Conservation (phyloP, 2,113 vertebrate species). For the Onychorhynchus coronatus region DNA sequence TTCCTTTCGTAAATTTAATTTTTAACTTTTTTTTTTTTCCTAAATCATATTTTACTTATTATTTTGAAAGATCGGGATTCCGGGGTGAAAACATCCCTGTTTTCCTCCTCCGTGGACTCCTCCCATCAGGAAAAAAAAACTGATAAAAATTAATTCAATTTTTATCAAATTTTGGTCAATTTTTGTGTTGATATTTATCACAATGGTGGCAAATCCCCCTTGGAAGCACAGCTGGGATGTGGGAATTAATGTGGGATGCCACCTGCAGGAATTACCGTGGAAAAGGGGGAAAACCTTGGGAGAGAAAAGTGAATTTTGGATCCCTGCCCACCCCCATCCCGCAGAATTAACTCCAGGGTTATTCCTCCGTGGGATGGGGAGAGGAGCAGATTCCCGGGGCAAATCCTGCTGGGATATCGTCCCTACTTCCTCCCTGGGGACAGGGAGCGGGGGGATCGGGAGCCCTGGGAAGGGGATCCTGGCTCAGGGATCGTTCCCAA, state of each 20-base stretch:
- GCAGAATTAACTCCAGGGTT: background rate
- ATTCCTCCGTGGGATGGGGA: background rate
- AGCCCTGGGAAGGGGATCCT: background rate
- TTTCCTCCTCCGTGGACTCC: too few species aligned
- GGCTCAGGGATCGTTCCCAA: background rate
- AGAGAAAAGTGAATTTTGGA: background rate
- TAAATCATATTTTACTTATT: background rate
- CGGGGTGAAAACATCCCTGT: background rate
- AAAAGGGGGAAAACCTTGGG: background rate
- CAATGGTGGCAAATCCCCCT: background rate
- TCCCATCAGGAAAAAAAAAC: background rate
- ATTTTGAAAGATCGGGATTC: background rate
- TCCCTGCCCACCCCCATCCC: too few species aligned
- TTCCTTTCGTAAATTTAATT: background rate
- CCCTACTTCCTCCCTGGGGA: background rate
- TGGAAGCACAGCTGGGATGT: accelerated
- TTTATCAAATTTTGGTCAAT: too few species aligned
- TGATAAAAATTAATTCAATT: background rate
- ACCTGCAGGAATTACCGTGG: background rate
- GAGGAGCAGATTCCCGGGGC: background rate
- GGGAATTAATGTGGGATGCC: too few species aligned
- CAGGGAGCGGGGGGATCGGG: too few species aligned
- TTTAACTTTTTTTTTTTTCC: background rate
- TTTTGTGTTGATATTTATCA: background rate
- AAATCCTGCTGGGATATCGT: background rate